Evolutionary conservation across 35 echinoderm and acorn worm species (phyloP).

Genomic region (Heliocidaris erythrogramma): DNA sequence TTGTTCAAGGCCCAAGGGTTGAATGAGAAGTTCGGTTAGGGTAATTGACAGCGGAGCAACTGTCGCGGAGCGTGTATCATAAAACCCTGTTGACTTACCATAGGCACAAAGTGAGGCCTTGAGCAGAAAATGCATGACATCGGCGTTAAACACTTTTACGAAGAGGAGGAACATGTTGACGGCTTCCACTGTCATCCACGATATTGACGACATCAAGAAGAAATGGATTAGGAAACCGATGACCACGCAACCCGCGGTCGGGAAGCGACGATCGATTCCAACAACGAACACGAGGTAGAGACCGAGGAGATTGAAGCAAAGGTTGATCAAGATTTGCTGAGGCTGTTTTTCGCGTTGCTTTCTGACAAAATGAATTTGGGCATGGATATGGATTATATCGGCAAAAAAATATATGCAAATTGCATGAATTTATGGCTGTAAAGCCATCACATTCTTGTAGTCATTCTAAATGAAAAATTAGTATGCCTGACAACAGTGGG

Average conservation of each 20-base stretch:
- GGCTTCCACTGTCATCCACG: conserved; percentile 93
- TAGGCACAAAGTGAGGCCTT: conserved; percentile 83
- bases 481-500: too few relatives aligned
- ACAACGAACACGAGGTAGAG: conserved; percentile 80
- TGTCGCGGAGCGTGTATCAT: too few relatives aligned
- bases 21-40: neutral
- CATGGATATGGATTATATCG: too few relatives aligned
- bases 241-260: conserved; percentile 46
- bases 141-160: conserved; percentile 78
- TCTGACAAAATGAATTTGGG: neutral
- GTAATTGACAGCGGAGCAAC: too few relatives aligned
- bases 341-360: conserved; percentile 14
- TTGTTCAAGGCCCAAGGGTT: neutral
- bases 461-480: too few relatives aligned
- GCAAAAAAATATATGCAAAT: too few relatives aligned
- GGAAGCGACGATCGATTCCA: conserved; percentile 57
- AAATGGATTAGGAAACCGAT: conserved; percentile 80
- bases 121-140: conserved; percentile 66
- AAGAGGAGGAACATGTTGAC: conserved; percentile 86
- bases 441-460: too few relatives aligned
- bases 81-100: conserved; percentile 70
- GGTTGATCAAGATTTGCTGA: conserved; percentile 61
- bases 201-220: conserved; percentile 73
- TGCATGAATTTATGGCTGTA: too few relatives aligned
- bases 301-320: conserved; percentile 68